Percentiles rank a stretch among this genome's conserved stretches.
Evolutionary conservation across 2,113 vertebrate genomes (phyloP).

Genomic region (Tenebrosternarchus preto): DNA sequence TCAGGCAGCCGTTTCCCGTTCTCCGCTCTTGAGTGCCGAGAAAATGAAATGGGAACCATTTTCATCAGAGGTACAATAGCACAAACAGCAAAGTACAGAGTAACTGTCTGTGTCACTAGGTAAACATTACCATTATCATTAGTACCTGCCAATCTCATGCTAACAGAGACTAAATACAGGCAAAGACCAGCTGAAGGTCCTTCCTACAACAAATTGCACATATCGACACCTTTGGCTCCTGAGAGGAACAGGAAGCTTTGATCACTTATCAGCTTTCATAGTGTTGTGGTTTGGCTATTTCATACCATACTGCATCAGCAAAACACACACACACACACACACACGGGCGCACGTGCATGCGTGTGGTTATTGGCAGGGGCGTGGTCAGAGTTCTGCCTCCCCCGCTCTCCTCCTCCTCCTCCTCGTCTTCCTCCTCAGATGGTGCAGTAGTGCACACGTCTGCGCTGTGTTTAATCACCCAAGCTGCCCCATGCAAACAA

Average conservation of each 20-base stretch:
- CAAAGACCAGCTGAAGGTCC: conserved; percentile 28
- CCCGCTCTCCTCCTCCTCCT: background rate
- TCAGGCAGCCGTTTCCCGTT: too few relatives aligned
- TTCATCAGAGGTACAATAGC: too few relatives aligned
- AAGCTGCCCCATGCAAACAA: conserved; percentile 31
- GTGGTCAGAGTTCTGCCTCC: background rate
- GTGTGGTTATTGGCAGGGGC: background rate
- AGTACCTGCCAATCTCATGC: too few relatives aligned
- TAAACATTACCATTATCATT: too few relatives aligned
- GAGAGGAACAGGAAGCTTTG: background rate
- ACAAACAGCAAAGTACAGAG: too few relatives aligned
- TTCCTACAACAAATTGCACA: too few relatives aligned
- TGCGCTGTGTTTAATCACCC: conserved; percentile 39
- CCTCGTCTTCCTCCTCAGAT: background rate
- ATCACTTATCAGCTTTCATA: background rate
- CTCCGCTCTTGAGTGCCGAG: too few relatives aligned
- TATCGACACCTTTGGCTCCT: too few relatives aligned
- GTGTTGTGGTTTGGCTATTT: background rate
- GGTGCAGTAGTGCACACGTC: background rate
- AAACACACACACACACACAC: background rate
- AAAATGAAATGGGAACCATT: too few relatives aligned
- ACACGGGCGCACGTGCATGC: background rate
- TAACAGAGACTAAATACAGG: background rate
- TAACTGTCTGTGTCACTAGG: too few relatives aligned
- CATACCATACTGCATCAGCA: background rate